phyloP scores from a whole-genome alignment of 2,888 invertebrate genomes.

The Ectemnius continuus region DNA sequence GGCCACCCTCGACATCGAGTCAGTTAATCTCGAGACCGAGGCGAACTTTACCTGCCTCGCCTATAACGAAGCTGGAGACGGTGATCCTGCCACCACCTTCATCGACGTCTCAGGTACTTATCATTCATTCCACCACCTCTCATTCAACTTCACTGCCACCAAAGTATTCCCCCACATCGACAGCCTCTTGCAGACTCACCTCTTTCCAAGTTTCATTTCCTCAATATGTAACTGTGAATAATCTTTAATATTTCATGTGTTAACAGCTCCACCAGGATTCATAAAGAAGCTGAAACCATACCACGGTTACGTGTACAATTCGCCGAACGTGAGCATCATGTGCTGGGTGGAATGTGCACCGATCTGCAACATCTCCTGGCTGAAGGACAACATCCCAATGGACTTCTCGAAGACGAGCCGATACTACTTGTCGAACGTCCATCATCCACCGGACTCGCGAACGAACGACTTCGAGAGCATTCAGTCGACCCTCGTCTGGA shows the following conservation, averaged over 20 bases:
- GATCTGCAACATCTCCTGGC: constrained; percentile 90
- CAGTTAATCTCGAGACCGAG: constrained; percentile 90
- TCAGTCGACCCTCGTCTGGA: constrained; percentile 92
- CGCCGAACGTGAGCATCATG: constrained; percentile 84
- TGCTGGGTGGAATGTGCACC: constrained; percentile 95
- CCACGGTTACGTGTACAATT: constrained; percentile 88
- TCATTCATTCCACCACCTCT: neutral
- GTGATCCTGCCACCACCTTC: constrained; percentile 83
- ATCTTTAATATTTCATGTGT: constrained; percentile 22
- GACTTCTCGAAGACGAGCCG: constrained; percentile 79
- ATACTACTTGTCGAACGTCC: constrained; percentile 85
- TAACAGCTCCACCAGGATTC: constrained; percentile 90
- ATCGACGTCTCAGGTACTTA: constrained; percentile 84
- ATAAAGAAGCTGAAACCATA: constrained; percentile 90
- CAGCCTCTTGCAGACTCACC: too few relatives aligned
- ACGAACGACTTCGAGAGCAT: constrained; percentile 94
- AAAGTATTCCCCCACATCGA: too few relatives aligned
- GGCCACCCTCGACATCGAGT: constrained; percentile 88
- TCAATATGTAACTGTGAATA: too few relatives aligned
- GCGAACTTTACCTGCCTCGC: constrained; percentile 95
- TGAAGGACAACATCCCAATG: constrained; percentile 87
- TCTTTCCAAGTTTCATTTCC: too few relatives aligned
- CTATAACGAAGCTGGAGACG: constrained; percentile 90
- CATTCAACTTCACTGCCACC: neutral
- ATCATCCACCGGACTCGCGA: constrained; percentile 85